Conservation (phyloP, 23 tunicate species). For the Trididemnum clinides region DNA sequence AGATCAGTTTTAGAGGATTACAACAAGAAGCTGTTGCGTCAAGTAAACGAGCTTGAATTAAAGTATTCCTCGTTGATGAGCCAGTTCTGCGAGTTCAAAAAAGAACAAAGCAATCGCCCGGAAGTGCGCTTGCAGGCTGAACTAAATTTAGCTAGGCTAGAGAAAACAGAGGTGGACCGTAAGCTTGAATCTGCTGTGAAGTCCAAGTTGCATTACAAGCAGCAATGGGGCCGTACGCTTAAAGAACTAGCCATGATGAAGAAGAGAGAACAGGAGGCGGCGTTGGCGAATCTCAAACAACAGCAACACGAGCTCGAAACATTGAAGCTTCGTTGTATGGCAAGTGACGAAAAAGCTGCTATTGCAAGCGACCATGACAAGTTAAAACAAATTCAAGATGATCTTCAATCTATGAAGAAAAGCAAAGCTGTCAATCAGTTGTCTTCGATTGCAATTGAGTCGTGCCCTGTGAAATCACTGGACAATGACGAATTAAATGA, state of each 20-base stretch:
- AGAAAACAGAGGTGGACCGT: conserved; percentile 88
- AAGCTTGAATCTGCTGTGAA: conserved; percentile 84
- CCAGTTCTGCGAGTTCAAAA: conserved; percentile 67
- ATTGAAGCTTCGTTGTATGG: conserved; percentile 62
- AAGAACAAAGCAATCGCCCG: conserved; percentile 66
- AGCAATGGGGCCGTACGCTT: conserved; percentile 94
- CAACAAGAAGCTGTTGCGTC: conserved; percentile 65
- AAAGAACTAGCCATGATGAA: conserved; percentile 90
- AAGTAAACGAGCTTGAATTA: conserved; percentile 70
- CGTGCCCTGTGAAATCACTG: conserved; percentile 19
- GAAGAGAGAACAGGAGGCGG: conserved; percentile 89
- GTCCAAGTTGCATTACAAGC: conserved; percentile 97
- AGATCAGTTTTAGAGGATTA: conserved; percentile 53
- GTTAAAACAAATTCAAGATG: conserved; percentile 63
- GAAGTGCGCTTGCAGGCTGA: conserved; percentile 90
- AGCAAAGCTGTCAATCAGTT: background rate
- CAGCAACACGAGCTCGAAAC: conserved; percentile 93
- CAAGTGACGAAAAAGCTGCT: conserved; percentile 79
- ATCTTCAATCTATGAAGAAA: conserved; percentile 29
- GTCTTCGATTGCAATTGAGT: conserved; percentile 53
- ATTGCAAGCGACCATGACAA: conserved; percentile 56
- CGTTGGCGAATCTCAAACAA: conserved; percentile 81
- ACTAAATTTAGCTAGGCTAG: conserved; percentile 63
- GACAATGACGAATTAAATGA: conserved; percentile 65
- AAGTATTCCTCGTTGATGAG: conserved; percentile 69